Percentiles rank a stretch among this genome's conserved stretches.
Evolutionary conservation across 1,140 invertebrate genomes (phyloP).

Genomic region (Meteorus sp.): DNA sequence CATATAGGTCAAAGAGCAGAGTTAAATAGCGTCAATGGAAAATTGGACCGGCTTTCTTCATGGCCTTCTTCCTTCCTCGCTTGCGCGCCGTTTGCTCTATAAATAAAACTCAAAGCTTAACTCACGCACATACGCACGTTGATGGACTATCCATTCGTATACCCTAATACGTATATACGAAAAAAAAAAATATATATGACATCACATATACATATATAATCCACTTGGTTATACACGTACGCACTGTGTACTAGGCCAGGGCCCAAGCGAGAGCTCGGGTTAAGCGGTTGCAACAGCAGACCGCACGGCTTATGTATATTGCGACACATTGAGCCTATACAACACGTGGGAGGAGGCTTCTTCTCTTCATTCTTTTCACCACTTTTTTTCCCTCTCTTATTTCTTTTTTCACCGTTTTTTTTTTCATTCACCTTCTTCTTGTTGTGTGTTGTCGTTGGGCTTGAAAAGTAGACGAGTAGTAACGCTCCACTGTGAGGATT

Average conservation of each 20-base stretch:
- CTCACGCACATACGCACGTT: neutral
- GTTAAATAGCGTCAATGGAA: neutral
- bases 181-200: neutral
- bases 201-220: neutral
- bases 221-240: too few relatives aligned
- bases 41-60: constrained; percentile 5
- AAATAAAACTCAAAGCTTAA: constrained; percentile 29
- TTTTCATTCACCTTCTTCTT: neutral
- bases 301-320: constrained; percentile 3
- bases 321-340: constrained; percentile 1
- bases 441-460: neutral
- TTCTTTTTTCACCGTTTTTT: neutral
- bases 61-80: constrained; percentile 20
- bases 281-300: constrained; percentile 20
- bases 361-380: neutral
- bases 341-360: constrained; percentile 15
- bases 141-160: neutral
- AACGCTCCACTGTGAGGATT: neutral
- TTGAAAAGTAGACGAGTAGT: too few relatives aligned
- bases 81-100: constrained; percentile 21
- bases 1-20: neutral
- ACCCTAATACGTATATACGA: neutral
- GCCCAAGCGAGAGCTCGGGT: constrained; percentile 13
- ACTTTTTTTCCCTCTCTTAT: neutral
- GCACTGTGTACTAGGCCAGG: constrained; percentile 14